Base-by-base conservation (phyloP, 2,113 vertebrate species). In the Mormyrus lacerda region DNA sequence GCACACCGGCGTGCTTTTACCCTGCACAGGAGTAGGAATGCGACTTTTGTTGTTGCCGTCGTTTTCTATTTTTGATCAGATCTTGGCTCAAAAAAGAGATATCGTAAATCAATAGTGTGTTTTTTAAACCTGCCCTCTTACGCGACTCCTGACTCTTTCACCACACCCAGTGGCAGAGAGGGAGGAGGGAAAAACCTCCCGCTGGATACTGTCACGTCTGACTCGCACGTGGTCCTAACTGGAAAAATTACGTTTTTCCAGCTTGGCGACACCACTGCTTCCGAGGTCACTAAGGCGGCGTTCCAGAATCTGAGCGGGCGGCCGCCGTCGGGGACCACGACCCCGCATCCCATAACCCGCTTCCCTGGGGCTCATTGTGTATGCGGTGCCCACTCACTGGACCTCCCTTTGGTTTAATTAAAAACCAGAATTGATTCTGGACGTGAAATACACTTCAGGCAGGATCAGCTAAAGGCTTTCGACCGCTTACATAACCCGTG, bases 181-280 rank as follows among this genome's bases (percentile, higher is more conserved):
- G 50, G 83, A 87, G 31, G 13, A 5, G 88, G n/a, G 4, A 53
- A 91, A 91, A 92, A 92, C 89, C 55, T 9, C 89, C 95, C 93
- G 93, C 93, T 92, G 89, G 93, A 86, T 88, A 87, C 92, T 89
- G 92, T 93, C 93, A 93, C 76, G 89, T 94, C 93, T 82, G 93
- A 90, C 92, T 90, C 87, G 88, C 90, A 89, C 92, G 93, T 93
- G 92, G 93, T 93, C 95, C 92, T 91, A 90, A 94, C 93, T 94
- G 94, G 93, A 95, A 91, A 94, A 95, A 95, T 94, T 92, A 94
- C 91, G 89, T 90, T 87, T 91, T 86, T 91, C 87, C 92, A 79
- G 87, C 89, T 82, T 69, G 88, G 89, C 91, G 94, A 92, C 92
- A 94, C 92, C 90, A 91, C 87, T 88, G 91, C 90, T 90, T 84